Conservation (phyloP, 2,888 invertebrate genomes). For the Drosophila phalerata region DNA sequence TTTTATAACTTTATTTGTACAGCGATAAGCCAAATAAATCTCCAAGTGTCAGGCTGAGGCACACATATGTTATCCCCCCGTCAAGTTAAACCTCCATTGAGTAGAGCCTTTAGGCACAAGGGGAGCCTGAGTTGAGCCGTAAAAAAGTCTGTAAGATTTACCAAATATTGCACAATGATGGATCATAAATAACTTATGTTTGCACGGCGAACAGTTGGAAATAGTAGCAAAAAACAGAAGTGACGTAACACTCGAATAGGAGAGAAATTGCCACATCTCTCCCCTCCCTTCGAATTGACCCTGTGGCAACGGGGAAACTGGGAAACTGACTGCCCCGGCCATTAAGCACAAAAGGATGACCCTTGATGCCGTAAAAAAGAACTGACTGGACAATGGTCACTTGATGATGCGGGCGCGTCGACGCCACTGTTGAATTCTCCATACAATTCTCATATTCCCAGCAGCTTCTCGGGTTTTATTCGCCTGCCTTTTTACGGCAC, state of each 20-base stretch:
- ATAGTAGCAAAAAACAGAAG: conserved; percentile 40
- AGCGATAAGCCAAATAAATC: conserved; percentile 77
- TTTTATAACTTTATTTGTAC: conserved; percentile 77
- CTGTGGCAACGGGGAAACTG: conserved; percentile 10
- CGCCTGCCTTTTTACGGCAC: conserved; percentile 71
- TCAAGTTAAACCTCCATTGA: conserved; percentile 36
- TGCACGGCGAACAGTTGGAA: conserved; percentile 48
- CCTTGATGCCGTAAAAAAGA: conserved; percentile 81
- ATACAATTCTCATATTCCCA: conserved; percentile 48
- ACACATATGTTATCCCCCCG: conserved; percentile 57
- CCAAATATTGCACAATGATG: conserved; percentile 83
- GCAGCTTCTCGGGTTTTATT: conserved; percentile 51
- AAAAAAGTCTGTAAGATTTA: conserved; percentile 77
- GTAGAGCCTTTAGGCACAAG: conserved; percentile 19
- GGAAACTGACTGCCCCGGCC: conserved; percentile 59
- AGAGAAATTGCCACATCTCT: conserved; percentile 8
- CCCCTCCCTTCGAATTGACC: background rate
- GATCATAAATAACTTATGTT: conserved; percentile 84
- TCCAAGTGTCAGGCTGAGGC: conserved; percentile 69
- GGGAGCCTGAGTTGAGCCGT: conserved; percentile 36
- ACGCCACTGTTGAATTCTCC: conserved; percentile 37
- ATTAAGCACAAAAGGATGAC: conserved; percentile 81
- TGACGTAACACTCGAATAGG: conserved; percentile 72
- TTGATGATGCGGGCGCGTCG: conserved; percentile 80
- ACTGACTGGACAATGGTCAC: conserved; percentile 79